These are phyloP conservation scores for Polypterus bichir DNA, from an alignment of 2,113 vertebrate genomes.

Conservation along the genomic window DNA sequence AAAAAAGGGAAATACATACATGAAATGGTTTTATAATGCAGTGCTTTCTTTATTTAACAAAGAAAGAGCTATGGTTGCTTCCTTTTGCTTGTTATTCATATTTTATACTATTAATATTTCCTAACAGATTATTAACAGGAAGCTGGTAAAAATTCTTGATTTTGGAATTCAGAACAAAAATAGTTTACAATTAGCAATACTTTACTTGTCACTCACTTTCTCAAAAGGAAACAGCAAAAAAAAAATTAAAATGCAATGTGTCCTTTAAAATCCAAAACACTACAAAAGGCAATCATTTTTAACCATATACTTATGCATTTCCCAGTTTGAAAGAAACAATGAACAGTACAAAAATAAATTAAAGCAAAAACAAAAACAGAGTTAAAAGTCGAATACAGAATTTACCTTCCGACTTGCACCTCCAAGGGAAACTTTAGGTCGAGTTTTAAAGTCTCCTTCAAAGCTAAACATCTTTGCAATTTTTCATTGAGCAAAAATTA, in stretches of 20 bases:
- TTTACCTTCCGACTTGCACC: conserved; percentile 88
- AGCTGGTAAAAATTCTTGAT: background rate
- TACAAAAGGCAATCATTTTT: background rate
- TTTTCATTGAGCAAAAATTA: conserved; percentile 62
- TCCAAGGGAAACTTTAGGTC: conserved; percentile 93
- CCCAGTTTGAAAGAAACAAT: too few species aligned
- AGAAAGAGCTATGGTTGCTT: too few species aligned
- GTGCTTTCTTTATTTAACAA: conserved; percentile 17
- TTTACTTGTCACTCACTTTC: background rate
- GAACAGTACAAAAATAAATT: too few species aligned
- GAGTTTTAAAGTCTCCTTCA: conserved; percentile 93
- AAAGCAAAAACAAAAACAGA: too few species aligned
- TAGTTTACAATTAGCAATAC: background rate
- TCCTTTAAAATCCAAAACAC: background rate
- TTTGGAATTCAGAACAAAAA: background rate
- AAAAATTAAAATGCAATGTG: too few species aligned
- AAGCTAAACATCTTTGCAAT: conserved; percentile 91
- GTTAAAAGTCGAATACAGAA: too few species aligned
- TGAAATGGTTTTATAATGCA: conserved; percentile 3
- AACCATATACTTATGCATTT: too few species aligned
- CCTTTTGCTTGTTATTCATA: too few species aligned
- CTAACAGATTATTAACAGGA: background rate
- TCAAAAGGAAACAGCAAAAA: background rate
- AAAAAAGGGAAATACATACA: background rate
- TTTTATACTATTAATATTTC: too few species aligned